Evolutionary conservation across 2,113 vertebrate genomes (phyloP).

Genomic region (Limanda limanda): DNA sequence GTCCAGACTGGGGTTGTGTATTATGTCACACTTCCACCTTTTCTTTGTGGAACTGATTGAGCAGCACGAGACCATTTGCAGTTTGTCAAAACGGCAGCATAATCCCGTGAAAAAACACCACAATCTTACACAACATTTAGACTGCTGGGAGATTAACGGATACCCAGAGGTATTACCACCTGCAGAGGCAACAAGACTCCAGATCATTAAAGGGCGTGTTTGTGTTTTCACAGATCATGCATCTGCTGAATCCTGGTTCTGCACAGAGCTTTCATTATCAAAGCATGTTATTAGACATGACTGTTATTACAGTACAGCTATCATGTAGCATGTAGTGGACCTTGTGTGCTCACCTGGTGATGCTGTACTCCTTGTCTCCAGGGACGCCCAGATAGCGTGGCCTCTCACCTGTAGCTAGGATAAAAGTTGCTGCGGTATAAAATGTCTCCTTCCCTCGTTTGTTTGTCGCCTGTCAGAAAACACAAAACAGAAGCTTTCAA

Average conservation of each 20-base stretch:
- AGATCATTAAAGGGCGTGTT: constrained; percentile 11
- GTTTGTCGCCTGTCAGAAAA: constrained; percentile 85
- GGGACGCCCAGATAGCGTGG: constrained; percentile 91
- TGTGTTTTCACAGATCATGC: constrained; percentile 9
- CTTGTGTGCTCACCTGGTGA: constrained; percentile 87
- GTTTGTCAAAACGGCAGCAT: constrained; percentile 11
- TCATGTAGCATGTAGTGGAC: background rate
- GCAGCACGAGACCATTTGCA: background rate
- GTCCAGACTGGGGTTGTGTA: background rate
- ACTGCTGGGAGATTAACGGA: constrained; percentile 14
- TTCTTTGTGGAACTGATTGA: background rate
- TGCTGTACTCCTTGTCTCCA: constrained; percentile 94
- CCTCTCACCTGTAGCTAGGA: constrained; percentile 93
- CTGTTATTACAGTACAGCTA: background rate
- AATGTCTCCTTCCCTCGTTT: constrained; percentile 91
- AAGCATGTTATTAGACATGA: background rate
- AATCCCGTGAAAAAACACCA: constrained; percentile 21
- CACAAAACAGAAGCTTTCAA: background rate
- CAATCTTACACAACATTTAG: constrained; percentile 9
- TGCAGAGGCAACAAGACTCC: background rate
- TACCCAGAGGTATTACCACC: constrained; percentile 11
- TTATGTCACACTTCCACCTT: background rate
- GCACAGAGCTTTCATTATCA: background rate
- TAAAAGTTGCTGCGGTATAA: constrained; percentile 88
- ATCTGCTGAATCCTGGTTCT: background rate